Conservation (phyloP, 2,797 vertebrate species). For the Masticophis lateralis region DNA sequence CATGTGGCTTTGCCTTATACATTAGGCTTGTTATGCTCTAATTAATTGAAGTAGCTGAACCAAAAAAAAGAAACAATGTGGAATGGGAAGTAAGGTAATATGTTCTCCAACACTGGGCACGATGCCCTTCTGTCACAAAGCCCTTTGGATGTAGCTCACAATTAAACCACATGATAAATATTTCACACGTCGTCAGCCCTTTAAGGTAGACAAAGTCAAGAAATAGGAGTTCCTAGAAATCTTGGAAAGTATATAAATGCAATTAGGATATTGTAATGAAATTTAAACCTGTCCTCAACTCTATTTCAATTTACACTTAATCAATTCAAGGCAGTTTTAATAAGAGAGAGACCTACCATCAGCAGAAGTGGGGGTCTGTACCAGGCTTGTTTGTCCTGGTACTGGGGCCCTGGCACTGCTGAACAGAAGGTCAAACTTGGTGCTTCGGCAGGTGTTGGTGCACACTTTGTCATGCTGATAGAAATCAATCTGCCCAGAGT, state of each 20-base stretch:
- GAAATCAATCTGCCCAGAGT: constrained; percentile 92
- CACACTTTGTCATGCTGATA: constrained; percentile 91
- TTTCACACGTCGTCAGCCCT: neutral
- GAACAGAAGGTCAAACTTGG: constrained; percentile 90
- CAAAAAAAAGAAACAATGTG: neutral
- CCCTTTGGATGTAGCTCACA: neutral
- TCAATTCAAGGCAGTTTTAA: neutral
- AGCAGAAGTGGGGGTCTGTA: constrained; percentile 77
- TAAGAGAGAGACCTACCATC: constrained; percentile 77
- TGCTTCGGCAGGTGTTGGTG: constrained; percentile 94
- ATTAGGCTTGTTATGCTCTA: neutral
- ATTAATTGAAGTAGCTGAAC: neutral
- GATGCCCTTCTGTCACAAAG: neutral
- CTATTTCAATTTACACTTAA: neutral
- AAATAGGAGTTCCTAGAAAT: neutral
- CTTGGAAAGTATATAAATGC: neutral
- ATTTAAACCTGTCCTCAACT: neutral
- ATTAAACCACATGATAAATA: neutral
- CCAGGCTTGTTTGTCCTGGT: constrained; percentile 83
- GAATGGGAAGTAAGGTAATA: neutral
- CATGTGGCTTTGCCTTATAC: neutral
- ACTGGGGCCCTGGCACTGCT: constrained; percentile 88
- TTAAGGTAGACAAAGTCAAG: neutral
- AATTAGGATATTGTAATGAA: neutral
- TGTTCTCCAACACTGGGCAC: neutral